Base-by-base conservation (phyloP, 2,113 vertebrate species). In the Jaculus jaculus region DNA sequence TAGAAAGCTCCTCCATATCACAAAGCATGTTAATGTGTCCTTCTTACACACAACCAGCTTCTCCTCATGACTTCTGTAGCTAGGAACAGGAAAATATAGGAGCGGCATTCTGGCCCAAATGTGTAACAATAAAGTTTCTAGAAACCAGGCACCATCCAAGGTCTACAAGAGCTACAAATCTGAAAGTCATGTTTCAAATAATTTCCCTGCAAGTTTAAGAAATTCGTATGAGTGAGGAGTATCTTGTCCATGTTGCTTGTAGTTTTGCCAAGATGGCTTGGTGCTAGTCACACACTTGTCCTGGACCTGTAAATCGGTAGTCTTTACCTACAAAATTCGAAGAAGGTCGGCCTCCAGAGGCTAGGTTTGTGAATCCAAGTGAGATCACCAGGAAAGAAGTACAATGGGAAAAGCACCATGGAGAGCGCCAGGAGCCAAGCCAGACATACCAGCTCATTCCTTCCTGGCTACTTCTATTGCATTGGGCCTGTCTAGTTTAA, bases 371-470 rank as follows among this genome's bases (percentile, higher is more conserved):
- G 47, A 94, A 58, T 1, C 69, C 34, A 17, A 90, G 11, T 21
- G 32, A 81, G 51, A 72, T 42, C 37, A 16, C 7, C 16, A 85
- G 69, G 60, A 96, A 61, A n/a, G 37, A 81, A 87, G 21, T 0
- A 68, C 42, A 15, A 2, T 3, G 2, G 10, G 66, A 26, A 58
- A 39, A 96, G 95, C 60, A 95, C 91, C 94, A 94, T 92, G 95
- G 94, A 96, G 91, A 96, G 95, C 94, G 79, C 94, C 94, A 63
- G 42, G 15, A 3, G 9, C n/a, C 6, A 0, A 3, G 9, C n/a
- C 6, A 0, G 15, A 0, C 7, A 20, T 23, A 21, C 71, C 6
- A 47, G 61, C 37, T 65, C 39, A 30, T 16, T 11, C 30, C 77
- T 83, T 75, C 66, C 21, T 12, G 30, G 61, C 81, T 54, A 73